Percentiles rank a stretch among this genome's conserved stretches.
Conservation (phyloP, 2,113 vertebrate species). For the Catharus bicknelli region DNA sequence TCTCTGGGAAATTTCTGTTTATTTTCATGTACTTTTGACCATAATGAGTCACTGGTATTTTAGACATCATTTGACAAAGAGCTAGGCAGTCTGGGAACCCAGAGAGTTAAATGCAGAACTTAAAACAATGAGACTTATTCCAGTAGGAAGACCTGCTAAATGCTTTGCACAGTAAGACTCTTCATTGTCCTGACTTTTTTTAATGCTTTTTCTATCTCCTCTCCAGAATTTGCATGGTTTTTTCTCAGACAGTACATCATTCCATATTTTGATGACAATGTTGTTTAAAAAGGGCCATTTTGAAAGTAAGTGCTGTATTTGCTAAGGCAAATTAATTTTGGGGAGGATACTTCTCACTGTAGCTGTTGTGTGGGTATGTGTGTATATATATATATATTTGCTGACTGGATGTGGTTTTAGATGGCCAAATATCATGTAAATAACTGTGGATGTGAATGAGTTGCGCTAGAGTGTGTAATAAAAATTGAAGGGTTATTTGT, state of each 20-base stretch:
- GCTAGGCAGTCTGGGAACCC: neutral
- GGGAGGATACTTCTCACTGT: neutral
- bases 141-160: neutral
- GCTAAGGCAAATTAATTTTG: neutral
- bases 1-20: neutral
- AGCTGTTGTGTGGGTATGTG: fast-evolving
- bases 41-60: neutral
- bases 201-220: neutral
- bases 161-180: neutral
- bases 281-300: constrained; percentile 87
- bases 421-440: neutral
- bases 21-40: neutral
- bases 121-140: neutral
- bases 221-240: constrained; percentile 84
- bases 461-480: neutral
- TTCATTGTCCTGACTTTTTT: neutral
- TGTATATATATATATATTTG: neutral
- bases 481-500: neutral
- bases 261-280: constrained; percentile 90
- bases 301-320: constrained; percentile 78
- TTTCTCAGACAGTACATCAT: constrained; percentile 88
- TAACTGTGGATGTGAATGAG: neutral
- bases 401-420: neutral
- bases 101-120: neutral
- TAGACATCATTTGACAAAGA: neutral